These are phyloP conservation scores for Erpobdella octoculata DNA, from an alignment of 2,888 invertebrate species.

Conservation along the genomic window DNA sequence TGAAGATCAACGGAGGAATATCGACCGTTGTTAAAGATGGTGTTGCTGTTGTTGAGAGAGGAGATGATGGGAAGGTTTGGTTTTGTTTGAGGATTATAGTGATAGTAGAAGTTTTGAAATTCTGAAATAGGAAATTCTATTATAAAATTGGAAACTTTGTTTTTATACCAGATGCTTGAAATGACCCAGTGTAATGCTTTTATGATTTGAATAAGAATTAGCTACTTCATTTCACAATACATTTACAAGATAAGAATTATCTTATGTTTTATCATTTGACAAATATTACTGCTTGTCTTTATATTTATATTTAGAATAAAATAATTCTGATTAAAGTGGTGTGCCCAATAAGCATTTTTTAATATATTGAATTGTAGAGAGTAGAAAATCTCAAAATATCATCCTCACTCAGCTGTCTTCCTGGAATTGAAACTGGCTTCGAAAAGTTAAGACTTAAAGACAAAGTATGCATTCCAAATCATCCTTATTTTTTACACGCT, in stretches of 20 bases:
- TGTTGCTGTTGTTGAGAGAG: slow-evolving; percentile 81
- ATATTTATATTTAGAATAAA: too few species aligned
- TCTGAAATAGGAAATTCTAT: not conserved
- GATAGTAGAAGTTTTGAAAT: not conserved
- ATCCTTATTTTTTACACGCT: too few species aligned
- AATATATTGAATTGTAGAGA: not conserved
- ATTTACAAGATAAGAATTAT: too few species aligned
- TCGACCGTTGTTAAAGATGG: slow-evolving; percentile 86
- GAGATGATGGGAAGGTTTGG: slow-evolving; percentile 49
- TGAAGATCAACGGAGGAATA: slow-evolving; percentile 81
- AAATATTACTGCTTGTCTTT: too few species aligned
- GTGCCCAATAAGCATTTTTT: too few species aligned
- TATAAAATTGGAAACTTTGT: not conserved
- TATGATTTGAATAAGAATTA: too few species aligned
- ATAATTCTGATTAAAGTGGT: too few species aligned
- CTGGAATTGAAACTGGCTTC: not conserved
- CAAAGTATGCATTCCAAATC: not conserved
- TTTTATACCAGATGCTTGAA: not conserved
- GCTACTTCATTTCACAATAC: too few species aligned
- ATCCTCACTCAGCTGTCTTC: not conserved
- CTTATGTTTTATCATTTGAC: too few species aligned
- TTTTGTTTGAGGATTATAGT: too few species aligned
- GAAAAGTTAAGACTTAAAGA: not conserved
- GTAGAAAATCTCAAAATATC: not conserved
- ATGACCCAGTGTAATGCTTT: not conserved